phyloP scores from a whole-genome alignment of 64 coral and sea anemone genomes.

The Acropora yongei region DNA sequence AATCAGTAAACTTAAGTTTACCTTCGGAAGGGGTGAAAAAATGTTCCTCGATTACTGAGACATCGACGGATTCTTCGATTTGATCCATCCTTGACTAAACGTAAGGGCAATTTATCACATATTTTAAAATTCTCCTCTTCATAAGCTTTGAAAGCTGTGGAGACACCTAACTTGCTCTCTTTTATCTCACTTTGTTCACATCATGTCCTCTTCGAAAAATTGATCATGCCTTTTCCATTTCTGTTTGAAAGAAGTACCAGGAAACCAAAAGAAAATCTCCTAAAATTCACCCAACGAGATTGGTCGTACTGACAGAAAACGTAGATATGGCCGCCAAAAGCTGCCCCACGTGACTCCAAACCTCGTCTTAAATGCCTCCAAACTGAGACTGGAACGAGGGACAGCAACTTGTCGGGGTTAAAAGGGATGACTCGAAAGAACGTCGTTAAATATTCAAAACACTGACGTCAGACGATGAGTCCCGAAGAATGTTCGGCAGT shows the following conservation, averaged over 20 bases:
- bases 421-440: too few species aligned
- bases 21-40: not conserved
- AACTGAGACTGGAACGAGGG: too few species aligned
- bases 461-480: too few species aligned
- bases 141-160: not conserved
- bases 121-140: not conserved
- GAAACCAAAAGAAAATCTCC: not conserved
- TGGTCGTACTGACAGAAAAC: not conserved
- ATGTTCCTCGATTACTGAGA: not conserved
- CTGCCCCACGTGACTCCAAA: not conserved
- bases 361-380: not conserved
- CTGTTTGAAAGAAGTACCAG: not conserved
- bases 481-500: too few species aligned
- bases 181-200: not conserved
- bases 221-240: not conserved
- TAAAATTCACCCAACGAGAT: not conserved
- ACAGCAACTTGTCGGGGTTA: too few species aligned
- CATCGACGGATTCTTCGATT: not conserved
- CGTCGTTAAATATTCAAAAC: too few species aligned
- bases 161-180: not conserved
- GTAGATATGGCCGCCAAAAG: constrained; percentile 44
- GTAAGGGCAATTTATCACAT: not conserved
- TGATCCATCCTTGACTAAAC: not conserved
- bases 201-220: not conserved
- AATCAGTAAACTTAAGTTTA: not conserved